Percentiles rank a stretch among this genome's conserved stretches.
Evolutionary conservation across 2,888 invertebrate genomes (phyloP).

Genomic region (Campoplex nolae): DNA sequence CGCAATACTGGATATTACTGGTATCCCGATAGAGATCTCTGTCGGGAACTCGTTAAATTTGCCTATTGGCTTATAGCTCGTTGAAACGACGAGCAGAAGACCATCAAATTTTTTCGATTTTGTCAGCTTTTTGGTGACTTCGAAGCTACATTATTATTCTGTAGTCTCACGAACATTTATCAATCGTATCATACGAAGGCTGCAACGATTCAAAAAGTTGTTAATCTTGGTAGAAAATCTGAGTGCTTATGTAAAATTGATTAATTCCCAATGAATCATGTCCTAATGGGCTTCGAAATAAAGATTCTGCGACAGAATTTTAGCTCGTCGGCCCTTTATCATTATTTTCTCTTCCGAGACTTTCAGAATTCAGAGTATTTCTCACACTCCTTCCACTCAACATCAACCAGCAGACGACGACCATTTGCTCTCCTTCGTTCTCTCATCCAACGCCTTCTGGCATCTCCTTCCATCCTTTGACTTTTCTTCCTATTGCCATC

Average conservation of each 20-base stretch:
- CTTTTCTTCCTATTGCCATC: constrained; percentile 55
- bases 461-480: constrained; percentile 38
- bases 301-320: not conserved
- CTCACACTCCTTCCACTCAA: constrained; percentile 56
- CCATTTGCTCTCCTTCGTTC: constrained; percentile 69
- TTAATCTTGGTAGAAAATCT: not conserved
- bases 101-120: constrained; percentile 20
- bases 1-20: constrained; percentile 38
- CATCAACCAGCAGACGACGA: constrained; percentile 67
- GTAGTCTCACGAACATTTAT: not conserved
- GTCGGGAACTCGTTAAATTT: constrained; percentile 55
- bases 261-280: not conserved
- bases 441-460: constrained; percentile 63
- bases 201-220: not conserved
- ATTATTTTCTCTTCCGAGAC: constrained; percentile 49
- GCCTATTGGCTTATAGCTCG: constrained; percentile 15
- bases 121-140: not conserved
- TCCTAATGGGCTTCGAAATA: not conserved
- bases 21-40: constrained; percentile 53
- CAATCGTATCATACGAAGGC: not conserved
- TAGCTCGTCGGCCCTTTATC: constrained; percentile 19
- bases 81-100: constrained; percentile 13
- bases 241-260: not conserved
- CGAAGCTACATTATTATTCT: not conserved
- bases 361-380: constrained; percentile 65